Evolutionary conservation across 2,888 invertebrate genomes (phyloP), one percentile per base, ranked within the genome.

Genomic region (Eulithis testata): DNA sequence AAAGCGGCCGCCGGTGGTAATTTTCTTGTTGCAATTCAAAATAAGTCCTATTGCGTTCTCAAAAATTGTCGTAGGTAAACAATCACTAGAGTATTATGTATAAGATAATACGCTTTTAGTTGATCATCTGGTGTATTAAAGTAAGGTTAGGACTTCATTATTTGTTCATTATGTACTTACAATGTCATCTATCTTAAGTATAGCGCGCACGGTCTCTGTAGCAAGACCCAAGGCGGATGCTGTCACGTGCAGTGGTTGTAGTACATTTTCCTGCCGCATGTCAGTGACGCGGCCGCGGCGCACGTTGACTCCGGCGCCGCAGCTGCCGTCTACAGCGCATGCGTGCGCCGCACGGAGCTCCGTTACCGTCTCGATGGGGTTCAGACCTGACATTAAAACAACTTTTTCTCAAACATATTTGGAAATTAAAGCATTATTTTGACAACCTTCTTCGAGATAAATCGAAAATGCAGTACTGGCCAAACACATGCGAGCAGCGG

Each of bases 161-260:
- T n/a, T n/a, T n/a, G n/a, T n/a, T n/a, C n/a, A n/a, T n/a, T n/a
- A 21, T 12, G 8, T 11, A 94, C 96, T 96, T 80, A 99, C 98
- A 89, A 99, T 99, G 91, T 99, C 99, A 91, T 99, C 99, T 81
- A 99, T 99, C 94, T 99, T 99, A 84, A 99, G 95, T 91, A 99
- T 99, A 78, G 98, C 98, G 79, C 99, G 96, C 70, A 99, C 98
- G 58, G 99, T 99, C 94, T 99, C 99, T 0, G 99, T 97, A 70
- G 99, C 97, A 77, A 99, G 95, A 62, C 96, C 97, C 75, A 99
- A 96, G 56, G 99, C 98, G 76, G 98, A 98, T 58, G 96, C 96
- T 64, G 98, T 98, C 60, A 99, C 99, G 82, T 99, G 95, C 76
- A 99, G 94, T 53, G 99, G 99, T 90, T 99, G 99, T 66, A 99